Evolutionary conservation across 92 coral and sea anemone species (phyloP).

Genomic region (Metridium senile): DNA sequence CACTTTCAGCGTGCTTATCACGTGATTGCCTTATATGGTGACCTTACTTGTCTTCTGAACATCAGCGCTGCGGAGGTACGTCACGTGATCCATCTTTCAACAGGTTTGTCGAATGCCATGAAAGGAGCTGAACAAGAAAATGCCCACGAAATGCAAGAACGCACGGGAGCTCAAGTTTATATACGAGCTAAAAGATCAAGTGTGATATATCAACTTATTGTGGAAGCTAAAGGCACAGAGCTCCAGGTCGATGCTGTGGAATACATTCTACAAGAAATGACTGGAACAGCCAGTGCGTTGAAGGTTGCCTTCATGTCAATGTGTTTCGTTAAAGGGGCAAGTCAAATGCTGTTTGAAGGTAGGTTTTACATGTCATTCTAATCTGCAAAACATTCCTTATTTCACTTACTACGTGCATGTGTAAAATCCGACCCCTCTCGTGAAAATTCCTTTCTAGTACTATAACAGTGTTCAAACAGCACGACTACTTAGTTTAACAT

Average conservation of each 20-base stretch:
- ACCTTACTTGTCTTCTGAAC: conserved; percentile 62
- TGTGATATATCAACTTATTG: conserved; percentile 70
- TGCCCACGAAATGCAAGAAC: conserved; percentile 70
- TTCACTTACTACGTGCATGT: too few relatives aligned
- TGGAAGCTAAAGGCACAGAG: conserved; percentile 92
- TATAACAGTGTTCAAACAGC: too few relatives aligned
- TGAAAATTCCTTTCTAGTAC: too few relatives aligned
- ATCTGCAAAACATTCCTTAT: background rate
- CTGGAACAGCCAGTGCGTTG: conserved; percentile 62
- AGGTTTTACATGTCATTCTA: background rate
- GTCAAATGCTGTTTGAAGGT: conserved; percentile 81
- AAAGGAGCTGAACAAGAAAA: conserved; percentile 77
- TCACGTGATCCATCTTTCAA: conserved; percentile 73
- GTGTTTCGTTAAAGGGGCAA: conserved; percentile 92
- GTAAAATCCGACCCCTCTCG: too few relatives aligned
- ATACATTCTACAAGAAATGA: conserved; percentile 69
- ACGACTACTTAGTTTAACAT: too few relatives aligned
- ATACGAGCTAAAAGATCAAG: conserved; percentile 87
- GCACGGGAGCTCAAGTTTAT: conserved; percentile 84
- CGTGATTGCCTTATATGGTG: conserved; percentile 82
- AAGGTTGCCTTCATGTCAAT: conserved; percentile 82
- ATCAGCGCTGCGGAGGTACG: conserved; percentile 78
- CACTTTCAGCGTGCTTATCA: conserved; percentile 97
- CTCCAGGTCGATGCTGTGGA: conserved; percentile 85
- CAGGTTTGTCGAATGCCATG: conserved; percentile 69